These are phyloP conservation scores for Romanogobio albipinnatus DNA, from an alignment of 2,113 vertebrate genomes.

Conservation along the genomic window DNA sequence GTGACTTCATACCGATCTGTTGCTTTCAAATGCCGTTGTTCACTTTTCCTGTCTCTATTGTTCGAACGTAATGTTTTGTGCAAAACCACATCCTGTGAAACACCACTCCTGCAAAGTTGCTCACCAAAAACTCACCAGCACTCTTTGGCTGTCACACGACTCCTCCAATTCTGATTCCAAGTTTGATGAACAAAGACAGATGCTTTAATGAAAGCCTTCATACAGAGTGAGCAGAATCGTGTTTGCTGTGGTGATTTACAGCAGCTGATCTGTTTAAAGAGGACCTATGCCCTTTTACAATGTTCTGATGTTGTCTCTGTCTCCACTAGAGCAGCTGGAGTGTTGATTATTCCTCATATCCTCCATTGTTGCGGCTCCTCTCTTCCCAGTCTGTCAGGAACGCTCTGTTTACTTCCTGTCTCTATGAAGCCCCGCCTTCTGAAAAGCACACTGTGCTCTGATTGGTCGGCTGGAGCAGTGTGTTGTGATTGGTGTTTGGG, in stretches of 20 bases:
- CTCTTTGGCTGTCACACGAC: neutral
- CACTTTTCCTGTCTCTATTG: constrained; percentile 33
- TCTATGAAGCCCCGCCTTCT: no score
- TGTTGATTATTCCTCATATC: no score
- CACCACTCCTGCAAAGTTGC: no score
- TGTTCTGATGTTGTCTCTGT: no score
- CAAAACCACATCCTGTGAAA: constrained; percentile 40
- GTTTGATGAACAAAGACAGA: neutral
- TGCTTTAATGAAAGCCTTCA: neutral
- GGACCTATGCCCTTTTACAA: no score
- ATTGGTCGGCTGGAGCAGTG: no score
- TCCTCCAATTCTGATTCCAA: neutral
- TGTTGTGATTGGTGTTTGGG: no score
- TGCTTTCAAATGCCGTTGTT: constrained; percentile 33
- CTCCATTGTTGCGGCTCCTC: no score
- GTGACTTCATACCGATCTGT: constrained; percentile 51
- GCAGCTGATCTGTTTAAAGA: constrained; percentile 41
- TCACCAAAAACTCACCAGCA: neutral
- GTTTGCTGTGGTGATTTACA: constrained; percentile 34
- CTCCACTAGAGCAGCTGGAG: no score
- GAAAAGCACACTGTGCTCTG: no score
- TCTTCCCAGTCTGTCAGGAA: no score
- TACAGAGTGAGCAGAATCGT: constrained; percentile 4
- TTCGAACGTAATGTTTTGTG: constrained; percentile 41
- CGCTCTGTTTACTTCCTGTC: no score